A percentile compares a stretch with the other conserved stretches of the same genome.
phyloP scores from a whole-genome alignment of 2,797 vertebrate species.

The Esox masquinongy region DNA sequence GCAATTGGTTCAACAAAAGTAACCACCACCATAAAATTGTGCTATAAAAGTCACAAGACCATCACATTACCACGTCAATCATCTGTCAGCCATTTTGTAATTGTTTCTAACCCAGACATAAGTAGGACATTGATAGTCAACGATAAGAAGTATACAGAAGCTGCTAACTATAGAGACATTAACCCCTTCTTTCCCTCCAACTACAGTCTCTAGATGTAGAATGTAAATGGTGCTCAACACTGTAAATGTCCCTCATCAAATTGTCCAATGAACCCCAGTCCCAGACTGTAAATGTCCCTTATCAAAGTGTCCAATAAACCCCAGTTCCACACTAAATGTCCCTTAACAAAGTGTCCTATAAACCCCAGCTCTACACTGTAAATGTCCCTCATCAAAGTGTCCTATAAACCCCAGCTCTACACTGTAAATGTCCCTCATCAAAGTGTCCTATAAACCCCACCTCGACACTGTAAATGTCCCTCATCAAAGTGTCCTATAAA shows the following conservation, averaged over 20 bases:
- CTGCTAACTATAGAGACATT: background rate
- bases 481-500: slow-evolving; percentile 31
- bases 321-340: slow-evolving; percentile 7
- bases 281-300: slow-evolving; percentile 21
- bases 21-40: background rate
- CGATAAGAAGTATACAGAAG: background rate
- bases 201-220: background rate
- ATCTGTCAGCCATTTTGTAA: background rate
- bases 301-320: slow-evolving; percentile 7
- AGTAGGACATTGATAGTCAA: background rate
- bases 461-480: slow-evolving; percentile 14
- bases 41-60: background rate
- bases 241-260: slow-evolving; percentile 33
- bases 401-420: background rate
- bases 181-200: background rate
- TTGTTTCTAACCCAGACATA: background rate
- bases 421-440: slow-evolving; percentile 31
- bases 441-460: background rate
- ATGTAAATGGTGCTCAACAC: background rate
- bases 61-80: background rate
- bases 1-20: slow-evolving; percentile 6
- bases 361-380: background rate
- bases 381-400: slow-evolving; percentile 33
- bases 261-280: slow-evolving; percentile 9
- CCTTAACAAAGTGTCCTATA: slow-evolving; percentile 33